Conservation (phyloP, 2,888 invertebrate species). For the Zootermopsis nevadensis region DNA sequence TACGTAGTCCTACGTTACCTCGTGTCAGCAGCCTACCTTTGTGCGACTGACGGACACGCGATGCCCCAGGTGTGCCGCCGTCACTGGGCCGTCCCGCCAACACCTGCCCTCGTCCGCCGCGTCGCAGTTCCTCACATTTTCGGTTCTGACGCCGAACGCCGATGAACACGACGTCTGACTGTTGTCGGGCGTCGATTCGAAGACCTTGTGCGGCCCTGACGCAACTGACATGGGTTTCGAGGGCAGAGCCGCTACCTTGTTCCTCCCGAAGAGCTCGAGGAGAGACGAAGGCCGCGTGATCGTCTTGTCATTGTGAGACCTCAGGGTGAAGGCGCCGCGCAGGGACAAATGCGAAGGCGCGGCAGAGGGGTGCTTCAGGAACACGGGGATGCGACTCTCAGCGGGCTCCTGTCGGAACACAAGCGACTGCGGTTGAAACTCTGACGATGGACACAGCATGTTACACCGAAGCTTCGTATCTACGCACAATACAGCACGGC, state of each 20-base stretch:
- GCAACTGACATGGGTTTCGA: slow-evolving; percentile 2
- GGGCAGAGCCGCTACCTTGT: neutral
- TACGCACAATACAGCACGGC: no score
- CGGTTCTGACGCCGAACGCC: no score
- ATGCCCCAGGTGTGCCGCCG: slow-evolving; percentile 59
- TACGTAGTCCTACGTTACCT: no score
- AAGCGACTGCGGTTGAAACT: no score
- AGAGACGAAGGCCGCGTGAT: slow-evolving; percentile 9
- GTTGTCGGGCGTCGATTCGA: neutral
- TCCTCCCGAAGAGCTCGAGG: slow-evolving; percentile 10
- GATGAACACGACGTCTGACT: no score
- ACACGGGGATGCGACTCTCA: slow-evolving; percentile 52
- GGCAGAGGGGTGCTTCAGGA: slow-evolving; percentile 24
- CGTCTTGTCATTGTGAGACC: neutral
- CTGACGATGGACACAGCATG: no score
- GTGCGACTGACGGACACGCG: slow-evolving; percentile 56
- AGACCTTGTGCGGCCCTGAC: neutral
- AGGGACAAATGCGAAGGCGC: neutral
- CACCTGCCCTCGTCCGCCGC: no score
- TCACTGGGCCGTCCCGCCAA: neutral
- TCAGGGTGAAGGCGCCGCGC: slow-evolving; percentile 17
- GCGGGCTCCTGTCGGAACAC: slow-evolving; percentile 44
- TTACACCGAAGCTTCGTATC: no score
- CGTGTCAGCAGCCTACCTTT: slow-evolving; percentile 23
- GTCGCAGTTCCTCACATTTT: no score